phyloP scores from a whole-genome alignment of 2,113 vertebrate species.

The Pelodiscus sinensis region DNA sequence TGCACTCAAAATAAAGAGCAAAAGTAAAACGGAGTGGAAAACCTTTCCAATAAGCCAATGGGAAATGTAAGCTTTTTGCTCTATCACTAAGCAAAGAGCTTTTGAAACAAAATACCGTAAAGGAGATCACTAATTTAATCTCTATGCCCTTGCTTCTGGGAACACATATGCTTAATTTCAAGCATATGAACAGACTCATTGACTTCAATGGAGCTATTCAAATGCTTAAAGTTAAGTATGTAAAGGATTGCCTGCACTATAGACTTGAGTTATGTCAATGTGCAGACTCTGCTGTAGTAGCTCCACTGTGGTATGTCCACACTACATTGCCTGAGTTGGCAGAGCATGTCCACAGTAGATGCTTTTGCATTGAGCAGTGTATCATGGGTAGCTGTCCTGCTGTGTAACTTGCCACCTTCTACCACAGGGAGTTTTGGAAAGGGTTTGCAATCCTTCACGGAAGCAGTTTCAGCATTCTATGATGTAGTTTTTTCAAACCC shows the following conservation, averaged over 20 bases:
- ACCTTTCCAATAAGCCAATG: not conserved
- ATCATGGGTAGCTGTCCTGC: not conserved
- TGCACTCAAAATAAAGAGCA: not conserved
- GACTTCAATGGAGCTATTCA: not conserved
- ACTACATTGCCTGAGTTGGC: not conserved
- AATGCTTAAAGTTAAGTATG: not conserved
- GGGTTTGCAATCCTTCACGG: not conserved
- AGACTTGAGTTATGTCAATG: no score
- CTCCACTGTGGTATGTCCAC: not conserved
- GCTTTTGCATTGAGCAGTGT: not conserved
- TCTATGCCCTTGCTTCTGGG: accelerated
- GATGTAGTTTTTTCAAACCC: not conserved
- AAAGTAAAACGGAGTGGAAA: not conserved
- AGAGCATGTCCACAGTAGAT: not conserved
- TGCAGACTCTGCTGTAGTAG: not conserved
- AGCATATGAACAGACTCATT: not conserved
- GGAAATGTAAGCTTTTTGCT: not conserved
- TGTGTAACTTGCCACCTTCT: not conserved
- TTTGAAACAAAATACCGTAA: not conserved
- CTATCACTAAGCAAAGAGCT: not conserved
- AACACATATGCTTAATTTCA: not conserved
- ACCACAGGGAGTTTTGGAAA: not conserved
- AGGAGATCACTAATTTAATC: not conserved
- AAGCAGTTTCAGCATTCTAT: not conserved
- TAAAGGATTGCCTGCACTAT: not conserved